Evolutionary conservation across 1,140 invertebrate species (phyloP), one percentile per base, ranked within the genome.

Genomic region (Halictus rubicundus): DNA sequence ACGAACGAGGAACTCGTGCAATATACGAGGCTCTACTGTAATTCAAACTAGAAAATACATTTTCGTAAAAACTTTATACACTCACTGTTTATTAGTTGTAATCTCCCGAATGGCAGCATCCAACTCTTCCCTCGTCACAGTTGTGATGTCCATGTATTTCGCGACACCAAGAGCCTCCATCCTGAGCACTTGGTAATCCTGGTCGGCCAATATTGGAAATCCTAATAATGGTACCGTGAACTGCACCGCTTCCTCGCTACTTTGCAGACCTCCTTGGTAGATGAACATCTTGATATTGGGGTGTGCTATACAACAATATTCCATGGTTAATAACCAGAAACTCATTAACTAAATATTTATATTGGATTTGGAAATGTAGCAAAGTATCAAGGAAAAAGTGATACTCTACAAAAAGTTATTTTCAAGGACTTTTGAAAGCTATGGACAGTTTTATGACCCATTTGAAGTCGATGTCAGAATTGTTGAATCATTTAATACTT

Each of bases 261-360:
- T 94, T 61, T 94, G 92, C 37, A 92, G 77, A 3, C 94, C 94
- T 71, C 94, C 94, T 84, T 95, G 94, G 25, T 90, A 93, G 19
- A 95, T 87, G 73, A 94, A 94, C 16, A 94, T 49, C 79, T 88
- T 91, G 19, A 93, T 79, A 39, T 93, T 92, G 14, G 90, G 87
- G 82, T 94, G 93, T 42, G 84, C 93, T 93, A 21, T 0, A 72
- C 42, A 74, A 66, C 21, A 57, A 9, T n/a, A 21, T 21, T 21
- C 21, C 19, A 2, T 1, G 21, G 19, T 57, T 57, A 57, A 57
- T n/a, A 57, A 57, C 21, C 7, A 46, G 42, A 1, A 8, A 46
- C 42, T 46, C 3, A 39, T 4, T 8, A 39, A 39, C 37, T 39
- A 8, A 39, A 39, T 39, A 39, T 39, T 8, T 39, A 2, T 39